Base-by-base conservation (phyloP, 1,140 invertebrate genomes). In the Euura lappo region DNA sequence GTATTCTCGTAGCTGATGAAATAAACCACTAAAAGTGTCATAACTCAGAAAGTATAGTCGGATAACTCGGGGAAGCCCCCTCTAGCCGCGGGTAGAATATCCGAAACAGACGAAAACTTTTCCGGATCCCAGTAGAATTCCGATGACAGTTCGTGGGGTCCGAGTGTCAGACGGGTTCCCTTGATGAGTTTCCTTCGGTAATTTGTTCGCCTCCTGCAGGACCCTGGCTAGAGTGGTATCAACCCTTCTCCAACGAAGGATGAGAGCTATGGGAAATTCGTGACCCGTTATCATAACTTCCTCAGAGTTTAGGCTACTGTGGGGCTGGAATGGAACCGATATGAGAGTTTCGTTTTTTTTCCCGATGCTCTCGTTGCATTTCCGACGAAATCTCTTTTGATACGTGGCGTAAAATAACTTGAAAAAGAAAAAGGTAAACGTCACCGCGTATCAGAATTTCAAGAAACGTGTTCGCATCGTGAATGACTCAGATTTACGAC, bases 131-230 rank as follows among this genome's bases (percentile, higher is more conserved):
- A n/a, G 51, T 5, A n/a, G 51, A 60, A 60, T 60, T 60, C 8
- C 51, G 51, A 60, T 60, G 51, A 60, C 51, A 60, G 51, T 60
- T 60, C 51, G 8, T n/a, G 51, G 5, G 51, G 51, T 60, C 6
- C 51, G 13, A 60, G 10, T 60, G 13, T 60, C 51, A 60, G 51
- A 6, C 8, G 13, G 51, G 51, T 60, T 60, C 8, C 4, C 51
- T n/a, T 60, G 51, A 60, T 60, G 51, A 60, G 51, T 60, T 60
- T 60, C 51, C 8, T 60, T 60, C 51, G 51, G 51, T 60, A 60
- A 60, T 60, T 60, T 60, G 51, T 60, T 60, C 51, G 51, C 2
- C 51, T n/a, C 13, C 51, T 60, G 51, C 2, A 60, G 8, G 51
- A 3, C 8, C 6, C 51, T 8, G 13, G 51, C 13, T 8, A 60